Evolutionary conservation across 2,113 vertebrate genomes (phyloP), one percentile per base, ranked within the genome.

Genomic region (Menura novaehollandiae): DNA sequence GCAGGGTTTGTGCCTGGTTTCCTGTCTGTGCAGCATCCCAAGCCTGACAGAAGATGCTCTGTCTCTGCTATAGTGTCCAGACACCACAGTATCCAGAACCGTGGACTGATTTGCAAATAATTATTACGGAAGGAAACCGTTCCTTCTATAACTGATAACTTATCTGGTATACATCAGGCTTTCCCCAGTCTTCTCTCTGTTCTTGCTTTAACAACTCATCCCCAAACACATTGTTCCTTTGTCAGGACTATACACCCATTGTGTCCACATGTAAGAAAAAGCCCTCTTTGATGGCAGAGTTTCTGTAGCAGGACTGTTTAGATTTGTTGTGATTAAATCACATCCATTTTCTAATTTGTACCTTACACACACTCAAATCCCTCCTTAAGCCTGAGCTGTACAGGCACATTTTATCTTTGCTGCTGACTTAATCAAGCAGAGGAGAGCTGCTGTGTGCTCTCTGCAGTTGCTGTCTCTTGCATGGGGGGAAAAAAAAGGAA

Each of bases 291-390:
- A 62, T 35, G 58, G 95, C 55, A 28, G 53, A 55, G 77, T 72
- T 91, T 86, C 84, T 13, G 3, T 39, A 71, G 73, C 82, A 85
- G 56, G 68, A 79, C 80, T 89, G 68, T 94, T 97, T 91, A 94
- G 89, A 89, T 95, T 66, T 87, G 87, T 93, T 95, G 72, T 68
- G 85, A 93, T 93, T 93, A 94, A 95, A 88, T 92, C 96, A 76
- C 53, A 60, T 63, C 82, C 73, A 63, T 93, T 97, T 96, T 93
- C 92, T 96, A 86, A 98, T 95, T 95, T 97, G 96, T 93, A 96
- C 89, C 77, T 95, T 86, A 94, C 92, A 91, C 93, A 71, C 92
- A 84, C 79, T 71, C 69, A 78, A 88, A 88, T 91, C 87, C 80
- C 80, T 96, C 77, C 80, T 92, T 91, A 95, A 96, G 88, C 79